These are phyloP conservation scores for Plectropomus leopardus DNA, from an alignment of 2,113 vertebrate genomes.

Conservation along the genomic window DNA sequence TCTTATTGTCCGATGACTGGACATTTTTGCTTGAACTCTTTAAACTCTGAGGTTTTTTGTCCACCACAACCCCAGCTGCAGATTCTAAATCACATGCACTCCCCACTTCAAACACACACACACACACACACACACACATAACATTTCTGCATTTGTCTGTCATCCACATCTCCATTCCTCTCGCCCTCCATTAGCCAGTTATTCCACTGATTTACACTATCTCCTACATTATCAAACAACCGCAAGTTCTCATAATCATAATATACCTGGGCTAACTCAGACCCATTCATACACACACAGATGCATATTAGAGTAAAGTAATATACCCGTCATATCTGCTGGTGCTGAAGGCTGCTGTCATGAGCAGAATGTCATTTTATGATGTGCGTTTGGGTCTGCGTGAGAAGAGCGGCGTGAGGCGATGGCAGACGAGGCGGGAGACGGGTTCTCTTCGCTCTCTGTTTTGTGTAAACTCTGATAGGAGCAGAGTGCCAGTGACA, in stretches of 20 bases:
- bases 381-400: constrained; percentile 31
- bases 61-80: constrained; percentile 10
- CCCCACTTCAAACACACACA: neutral
- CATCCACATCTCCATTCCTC: constrained; percentile 50
- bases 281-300: constrained; percentile 25
- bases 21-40: constrained; percentile 23
- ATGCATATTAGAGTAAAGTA: constrained; percentile 41
- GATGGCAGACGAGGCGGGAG: constrained; percentile 66
- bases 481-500: constrained; percentile 46
- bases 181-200: constrained; percentile 46
- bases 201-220: constrained; percentile 42
- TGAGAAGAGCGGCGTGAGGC: constrained; percentile 40
- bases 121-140: neutral
- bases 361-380: constrained; percentile 66
- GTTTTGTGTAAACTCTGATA: constrained; percentile 58
- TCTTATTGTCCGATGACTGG: constrained; percentile 2
- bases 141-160: constrained; percentile 47
- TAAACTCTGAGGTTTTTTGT: constrained; percentile 14
- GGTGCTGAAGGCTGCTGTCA: constrained; percentile 78
- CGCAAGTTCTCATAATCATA: constrained; percentile 61
- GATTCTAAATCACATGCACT: constrained; percentile 7
- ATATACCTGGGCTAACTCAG: constrained; percentile 44
- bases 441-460: constrained; percentile 44
- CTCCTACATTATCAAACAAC: constrained; percentile 60
- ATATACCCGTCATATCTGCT: constrained; percentile 69